Conservation (phyloP, 2,888 invertebrate genomes). For the Smittia aterrima region DNA sequence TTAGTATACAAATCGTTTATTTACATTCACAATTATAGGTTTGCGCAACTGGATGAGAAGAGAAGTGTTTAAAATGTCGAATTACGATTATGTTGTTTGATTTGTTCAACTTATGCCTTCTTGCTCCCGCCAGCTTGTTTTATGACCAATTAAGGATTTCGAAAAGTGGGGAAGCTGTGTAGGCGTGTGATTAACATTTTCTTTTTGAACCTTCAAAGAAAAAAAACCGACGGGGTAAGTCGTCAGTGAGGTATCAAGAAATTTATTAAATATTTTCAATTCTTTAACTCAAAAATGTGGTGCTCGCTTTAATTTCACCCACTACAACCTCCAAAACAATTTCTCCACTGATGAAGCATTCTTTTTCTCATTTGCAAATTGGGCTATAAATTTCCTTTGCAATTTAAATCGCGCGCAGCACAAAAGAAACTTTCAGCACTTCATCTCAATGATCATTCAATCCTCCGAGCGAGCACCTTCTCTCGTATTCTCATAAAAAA, state of each 20-base stretch:
- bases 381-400: conserved; percentile 31
- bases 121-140: background rate
- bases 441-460: conserved; percentile 15
- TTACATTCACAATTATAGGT: conserved; percentile 18
- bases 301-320: too few species aligned
- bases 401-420: conserved; percentile 16
- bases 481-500: background rate
- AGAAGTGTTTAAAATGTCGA: conserved; percentile 24
- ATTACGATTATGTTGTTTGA: conserved; percentile 33
- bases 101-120: conserved; percentile 20
- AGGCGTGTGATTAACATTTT: conserved; percentile 19
- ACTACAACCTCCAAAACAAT: too few species aligned
- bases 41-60: conserved; percentile 28
- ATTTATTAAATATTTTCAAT: too few species aligned
- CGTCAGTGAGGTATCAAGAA: background rate
- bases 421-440: conserved; percentile 12
- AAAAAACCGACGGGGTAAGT: background rate
- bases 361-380: conserved; percentile 31
- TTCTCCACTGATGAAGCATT: background rate
- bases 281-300: too few species aligned
- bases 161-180: background rate
- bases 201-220: background rate
- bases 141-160: conserved; percentile 16
- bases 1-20: conserved; percentile 31
- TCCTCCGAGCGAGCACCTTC: conserved; percentile 11